Evolutionary conservation across 2,113 vertebrate species (phyloP).

Genomic region (Mungos mungo): DNA sequence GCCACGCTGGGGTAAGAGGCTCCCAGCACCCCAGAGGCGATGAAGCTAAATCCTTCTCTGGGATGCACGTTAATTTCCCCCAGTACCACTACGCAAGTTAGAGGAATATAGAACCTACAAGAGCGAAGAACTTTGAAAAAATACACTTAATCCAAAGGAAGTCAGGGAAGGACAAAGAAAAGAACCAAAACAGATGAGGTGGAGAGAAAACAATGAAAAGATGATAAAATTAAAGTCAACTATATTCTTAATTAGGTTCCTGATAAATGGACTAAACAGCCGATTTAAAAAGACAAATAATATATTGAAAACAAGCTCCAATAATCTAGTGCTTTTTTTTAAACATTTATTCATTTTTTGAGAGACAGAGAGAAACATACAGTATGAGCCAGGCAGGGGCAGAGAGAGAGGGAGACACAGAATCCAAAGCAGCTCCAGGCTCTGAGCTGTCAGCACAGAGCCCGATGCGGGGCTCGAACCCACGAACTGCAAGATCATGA

Average conservation of each 20-base stretch:
- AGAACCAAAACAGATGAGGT: neutral
- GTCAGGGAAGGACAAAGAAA: neutral
- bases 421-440: too few relatives aligned
- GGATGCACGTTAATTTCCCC: neutral
- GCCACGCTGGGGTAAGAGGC: neutral
- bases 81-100: rapidly evolving
- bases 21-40: neutral
- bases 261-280: neutral
- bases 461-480: too few relatives aligned
- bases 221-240: neutral
- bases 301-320: neutral
- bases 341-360: too few relatives aligned
- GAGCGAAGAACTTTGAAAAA: neutral
- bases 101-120: neutral
- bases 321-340: neutral
- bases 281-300: neutral
- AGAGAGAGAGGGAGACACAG: too few relatives aligned
- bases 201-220: neutral
- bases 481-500: too few relatives aligned
- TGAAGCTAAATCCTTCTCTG: neutral
- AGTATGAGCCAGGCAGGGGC: too few relatives aligned
- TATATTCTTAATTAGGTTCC: neutral
- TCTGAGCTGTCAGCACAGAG: too few relatives aligned
- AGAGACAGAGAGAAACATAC: too few relatives aligned
- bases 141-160: neutral